Conservation (phyloP, 1,140 invertebrate species). For the Scaptomyza graminum region DNA sequence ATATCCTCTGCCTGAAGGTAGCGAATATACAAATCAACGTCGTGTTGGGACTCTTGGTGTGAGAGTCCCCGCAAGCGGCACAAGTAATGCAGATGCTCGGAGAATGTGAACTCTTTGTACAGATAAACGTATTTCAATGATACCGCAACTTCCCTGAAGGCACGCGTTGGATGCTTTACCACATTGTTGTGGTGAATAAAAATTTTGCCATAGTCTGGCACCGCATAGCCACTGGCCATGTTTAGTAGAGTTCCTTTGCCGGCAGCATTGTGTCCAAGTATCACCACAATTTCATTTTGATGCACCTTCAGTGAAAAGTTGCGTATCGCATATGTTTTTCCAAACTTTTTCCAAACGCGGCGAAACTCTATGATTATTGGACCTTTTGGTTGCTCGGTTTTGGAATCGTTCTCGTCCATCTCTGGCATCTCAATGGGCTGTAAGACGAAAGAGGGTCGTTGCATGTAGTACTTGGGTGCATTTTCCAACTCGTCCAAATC, state of each 20-base stretch:
- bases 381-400: not conserved
- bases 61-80: slow-evolving; percentile 42
- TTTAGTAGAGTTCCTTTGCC: slow-evolving; percentile 51
- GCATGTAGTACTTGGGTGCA: not conserved
- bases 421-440: not conserved
- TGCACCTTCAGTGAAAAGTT: slow-evolving; percentile 37
- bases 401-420: not conserved
- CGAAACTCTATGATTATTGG: slow-evolving; percentile 28
- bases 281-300: slow-evolving; percentile 43
- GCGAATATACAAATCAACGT: slow-evolving; percentile 15
- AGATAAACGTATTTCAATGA: not conserved
- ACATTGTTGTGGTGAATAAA: slow-evolving; percentile 24
- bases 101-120: slow-evolving; percentile 36
- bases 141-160: slow-evolving; percentile 6
- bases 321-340: slow-evolving; percentile 18
- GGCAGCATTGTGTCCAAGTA: slow-evolving; percentile 51
- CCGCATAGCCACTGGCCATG: slow-evolving; percentile 28
- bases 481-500: not conserved
- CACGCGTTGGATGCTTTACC: not conserved
- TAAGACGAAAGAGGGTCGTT: not conserved
- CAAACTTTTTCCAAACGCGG: slow-evolving; percentile 45
- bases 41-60: not conserved
- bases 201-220: slow-evolving; percentile 29
- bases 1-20: slow-evolving; percentile 20
- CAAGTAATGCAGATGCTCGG: slow-evolving; percentile 53